Percentiles rank a stretch among this genome's conserved stretches.
Evolutionary conservation across 1,140 invertebrate genomes (phyloP).

Genomic region (Pemphigus obesinymphae): DNA sequence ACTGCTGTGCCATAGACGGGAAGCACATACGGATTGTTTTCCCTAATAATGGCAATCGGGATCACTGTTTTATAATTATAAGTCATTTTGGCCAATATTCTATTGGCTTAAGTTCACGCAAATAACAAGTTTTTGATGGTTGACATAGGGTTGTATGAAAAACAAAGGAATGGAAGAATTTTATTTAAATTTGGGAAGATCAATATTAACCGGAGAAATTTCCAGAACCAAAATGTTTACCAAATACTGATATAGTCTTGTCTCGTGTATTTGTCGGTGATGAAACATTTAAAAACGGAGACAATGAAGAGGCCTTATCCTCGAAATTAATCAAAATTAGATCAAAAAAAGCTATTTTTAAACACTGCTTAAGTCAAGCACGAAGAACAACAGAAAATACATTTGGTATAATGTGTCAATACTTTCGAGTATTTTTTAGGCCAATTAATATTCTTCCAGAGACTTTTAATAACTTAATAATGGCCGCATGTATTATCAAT

Average conservation of each 20-base stretch:
- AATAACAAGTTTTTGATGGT: conserved; percentile 43
- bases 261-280: conserved; percentile 48
- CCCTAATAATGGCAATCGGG: conserved; percentile 50
- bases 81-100: conserved; percentile 52
- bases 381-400: conserved; percentile 53
- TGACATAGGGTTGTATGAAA: conserved; percentile 43
- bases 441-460: conserved; percentile 48
- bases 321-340: neutral
- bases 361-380: neutral
- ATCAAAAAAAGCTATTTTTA: neutral
- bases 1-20: conserved; percentile 50
- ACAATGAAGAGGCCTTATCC: conserved; percentile 37
- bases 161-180: conserved; percentile 47
- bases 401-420: conserved; percentile 52
- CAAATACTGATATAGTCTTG: conserved; percentile 28
- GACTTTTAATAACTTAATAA: conserved; percentile 48
- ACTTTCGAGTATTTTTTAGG: conserved; percentile 50
- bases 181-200: neutral
- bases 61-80: conserved; percentile 54
- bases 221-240: conserved; percentile 42
- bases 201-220: neutral
- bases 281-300: conserved; percentile 26
- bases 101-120: conserved; percentile 43
- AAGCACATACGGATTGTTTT: conserved; percentile 51
- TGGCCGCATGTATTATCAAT: conserved; percentile 47